phyloP scores from a whole-genome alignment of 2,797 vertebrate species.

The Megalops cyprinoides region DNA sequence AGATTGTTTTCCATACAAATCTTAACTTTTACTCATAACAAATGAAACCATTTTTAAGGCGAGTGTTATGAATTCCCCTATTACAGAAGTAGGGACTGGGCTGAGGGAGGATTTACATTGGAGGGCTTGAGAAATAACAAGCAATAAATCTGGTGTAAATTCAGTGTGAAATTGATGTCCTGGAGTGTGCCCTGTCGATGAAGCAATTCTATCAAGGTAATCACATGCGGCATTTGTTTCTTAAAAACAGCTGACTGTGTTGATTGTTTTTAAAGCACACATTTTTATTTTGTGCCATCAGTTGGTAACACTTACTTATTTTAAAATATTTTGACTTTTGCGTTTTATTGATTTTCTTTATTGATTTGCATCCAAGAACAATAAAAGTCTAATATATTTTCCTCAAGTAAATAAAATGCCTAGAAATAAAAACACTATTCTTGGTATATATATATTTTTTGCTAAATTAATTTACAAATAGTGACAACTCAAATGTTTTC shows the following conservation, averaged over 20 bases:
- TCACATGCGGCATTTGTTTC: background rate
- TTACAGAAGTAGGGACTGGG: background rate
- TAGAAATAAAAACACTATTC: too few species aligned
- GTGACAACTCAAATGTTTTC: too few species aligned
- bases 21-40: too few species aligned
- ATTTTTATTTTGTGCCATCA: background rate
- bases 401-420: too few species aligned
- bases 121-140: background rate
- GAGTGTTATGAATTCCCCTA: background rate
- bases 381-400: background rate
- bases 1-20: too few species aligned
- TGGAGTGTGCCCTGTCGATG: background rate
- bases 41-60: background rate
- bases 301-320: too few species aligned
- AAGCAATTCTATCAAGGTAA: background rate
- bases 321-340: background rate
- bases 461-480: too few species aligned
- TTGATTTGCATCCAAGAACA: background rate
- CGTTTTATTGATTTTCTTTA: background rate
- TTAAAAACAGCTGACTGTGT: background rate
- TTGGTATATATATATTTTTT: too few species aligned
- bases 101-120: background rate
- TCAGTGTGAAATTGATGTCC: conserved; percentile 21
- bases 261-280: background rate
- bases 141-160: background rate